Evolutionary conservation across 30 jellyfish, hydroid and myxozoan genomes (phyloP), one percentile per base, ranked within the genome.

Genomic region (Aurelia coerulea): DNA sequence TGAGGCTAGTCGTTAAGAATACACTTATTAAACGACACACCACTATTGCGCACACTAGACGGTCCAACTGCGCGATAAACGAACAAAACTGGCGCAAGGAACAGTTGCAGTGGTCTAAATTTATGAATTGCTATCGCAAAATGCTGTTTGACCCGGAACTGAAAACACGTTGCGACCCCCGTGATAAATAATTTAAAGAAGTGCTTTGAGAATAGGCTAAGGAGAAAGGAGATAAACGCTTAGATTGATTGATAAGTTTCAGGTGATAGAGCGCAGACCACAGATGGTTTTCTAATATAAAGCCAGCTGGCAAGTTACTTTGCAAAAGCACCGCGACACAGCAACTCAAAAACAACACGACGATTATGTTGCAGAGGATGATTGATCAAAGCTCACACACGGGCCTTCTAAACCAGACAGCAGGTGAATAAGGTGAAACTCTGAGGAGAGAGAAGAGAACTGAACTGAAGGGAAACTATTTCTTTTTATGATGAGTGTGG

Each of bases 171-270:
- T 23, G 54, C 50, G 23, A 35, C 78, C 54, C 54, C 78, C 50
- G 50, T 67, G 54, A 23, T 67, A 17, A 67, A 35, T 67, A 67
- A 35, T 31, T 67, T n/a, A 67, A 31, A 23, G 89, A 79, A 17
- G 80, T 65, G 60, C 68, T 79, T 79, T 79, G 80, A 79, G 80
- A 18, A 76, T 76, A 77, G 65, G 90, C 81, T 65, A 65, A 81
- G 78, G 52, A 68, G 91, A 81, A 29, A 54, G 84, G 54, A 74
- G 84, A 81, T 54, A 81, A 68, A 81, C 68, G 84, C 69, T 68
- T 32, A 83, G 92, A 64, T 67, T 83, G 92, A 83, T 83, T 83
- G 92, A 83, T 83, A 83, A 72, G 86, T 68, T 83, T 83, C 89
- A 79, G 89, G 92, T 70, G 86, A 72, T 56, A 70, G 86, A 71